Evolutionary conservation across 2,888 invertebrate species (phyloP), one percentile per base, ranked within the genome.

Genomic region (Drosophila neotestacea): DNA sequence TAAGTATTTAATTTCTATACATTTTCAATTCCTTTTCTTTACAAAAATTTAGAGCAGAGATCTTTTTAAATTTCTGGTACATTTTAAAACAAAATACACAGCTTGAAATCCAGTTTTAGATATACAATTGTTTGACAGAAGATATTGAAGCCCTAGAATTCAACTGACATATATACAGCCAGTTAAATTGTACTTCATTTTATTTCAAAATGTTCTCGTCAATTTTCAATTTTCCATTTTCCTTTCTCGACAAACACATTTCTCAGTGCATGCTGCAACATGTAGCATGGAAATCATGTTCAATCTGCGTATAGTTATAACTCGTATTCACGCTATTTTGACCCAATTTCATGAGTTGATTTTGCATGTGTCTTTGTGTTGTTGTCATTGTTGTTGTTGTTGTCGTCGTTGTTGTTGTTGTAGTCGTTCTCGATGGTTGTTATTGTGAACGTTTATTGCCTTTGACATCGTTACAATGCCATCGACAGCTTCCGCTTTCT

Each of bases 401-500:
- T 36, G 7, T 30, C 56, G 48, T 60, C 51, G 39, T 27, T 36
- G 7, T 27, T 64, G 48, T 66, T 59, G 39, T 6, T 56, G 13
- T n/a, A 56, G 50, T 59, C 61, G 55, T 61, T 62, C 36, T 46
- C 10, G 32, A 11, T 55, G 72, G 50, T 27, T 68, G 65, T 71
- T 83, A 56, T 65, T 87, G 70, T 81, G 52, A 71, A 67, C 73
- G 77, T 85, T 78, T 84, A 85, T 84, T 87, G 82, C 70, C 82
- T 79, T 79, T 81, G 82, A 85, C 82, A 82, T 58, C 71, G 79
- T 71, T 73, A 85, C 88, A 79, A 81, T 70, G 82, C 70, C 76
- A 82, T 79, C 79, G 89, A 73, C 87, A 81, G 82, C 73, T 79
- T 88, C 87, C 87, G 87, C 32, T 64, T 58, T 73, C 41, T 58